Percentiles rank a stretch among this genome's conserved stretches.
Evolutionary conservation across 2,113 vertebrate genomes (phyloP).

Genomic region (Neolamprologus tretocephalus): DNA sequence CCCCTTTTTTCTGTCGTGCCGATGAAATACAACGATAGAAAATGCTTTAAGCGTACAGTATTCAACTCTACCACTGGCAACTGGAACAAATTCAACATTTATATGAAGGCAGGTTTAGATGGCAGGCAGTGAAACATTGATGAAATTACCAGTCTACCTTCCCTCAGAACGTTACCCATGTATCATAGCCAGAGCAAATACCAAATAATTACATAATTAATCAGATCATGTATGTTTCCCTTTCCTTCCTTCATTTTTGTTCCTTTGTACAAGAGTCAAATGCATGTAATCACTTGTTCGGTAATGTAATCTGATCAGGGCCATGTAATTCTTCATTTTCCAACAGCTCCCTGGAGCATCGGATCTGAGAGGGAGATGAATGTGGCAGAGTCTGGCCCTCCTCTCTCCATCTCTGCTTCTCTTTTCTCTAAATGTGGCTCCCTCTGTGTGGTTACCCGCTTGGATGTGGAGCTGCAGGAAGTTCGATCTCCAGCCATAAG

Average conservation of each 20-base stretch:
- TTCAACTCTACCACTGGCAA: background rate
- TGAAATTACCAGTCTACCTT: constrained; percentile 48
- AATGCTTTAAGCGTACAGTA: background rate
- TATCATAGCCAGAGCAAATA: constrained; percentile 61
- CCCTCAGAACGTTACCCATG: constrained; percentile 36
- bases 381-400: constrained; percentile 28
- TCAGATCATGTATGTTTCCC: constrained; percentile 67
- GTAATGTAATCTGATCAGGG: constrained; percentile 69
- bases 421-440: constrained; percentile 39
- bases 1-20: background rate
- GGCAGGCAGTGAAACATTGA: constrained; percentile 39
- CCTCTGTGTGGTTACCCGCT: constrained; percentile 46
- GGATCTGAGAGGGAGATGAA: constrained; percentile 54
- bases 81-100: constrained; percentile 5
- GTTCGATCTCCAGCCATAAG: constrained; percentile 22
- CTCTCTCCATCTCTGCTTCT: constrained; percentile 17
- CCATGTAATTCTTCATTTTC: constrained; percentile 71
- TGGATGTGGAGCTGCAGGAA: constrained; percentile 38
- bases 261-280: constrained; percentile 61
- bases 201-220: constrained; percentile 67
- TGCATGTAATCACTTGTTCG: constrained; percentile 66
- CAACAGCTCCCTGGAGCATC: constrained; percentile 68
- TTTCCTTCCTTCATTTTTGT: constrained; percentile 32
- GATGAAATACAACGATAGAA: background rate
- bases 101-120: constrained; percentile 16